phyloP scores from a whole-genome alignment of 2,888 invertebrate species.

The Gerosis bhagava region DNA sequence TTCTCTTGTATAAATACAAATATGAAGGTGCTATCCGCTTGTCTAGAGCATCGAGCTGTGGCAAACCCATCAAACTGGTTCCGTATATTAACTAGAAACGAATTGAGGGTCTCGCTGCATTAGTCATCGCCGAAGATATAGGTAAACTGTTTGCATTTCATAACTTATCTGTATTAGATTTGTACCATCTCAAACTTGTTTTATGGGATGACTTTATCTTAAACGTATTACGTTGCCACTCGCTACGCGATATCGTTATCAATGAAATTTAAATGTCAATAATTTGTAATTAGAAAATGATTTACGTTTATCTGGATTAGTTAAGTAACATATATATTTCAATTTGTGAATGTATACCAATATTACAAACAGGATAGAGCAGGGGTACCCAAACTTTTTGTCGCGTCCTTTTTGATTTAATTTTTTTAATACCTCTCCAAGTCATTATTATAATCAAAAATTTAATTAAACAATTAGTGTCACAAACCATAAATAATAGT shows the following conservation, averaged over 20 bases:
- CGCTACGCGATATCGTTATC: slow-evolving; percentile 11
- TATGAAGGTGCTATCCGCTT: slow-evolving; percentile 37
- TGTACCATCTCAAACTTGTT: slow-evolving; percentile 24
- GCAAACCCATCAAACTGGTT: slow-evolving; percentile 44
- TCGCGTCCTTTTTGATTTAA: too few species aligned
- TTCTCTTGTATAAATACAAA: slow-evolving; percentile 18
- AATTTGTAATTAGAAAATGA: slow-evolving; percentile 9
- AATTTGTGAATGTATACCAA: too few species aligned
- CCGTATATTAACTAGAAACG: slow-evolving; percentile 40
- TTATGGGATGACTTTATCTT: slow-evolving; percentile 20
- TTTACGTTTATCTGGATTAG: too few species aligned
- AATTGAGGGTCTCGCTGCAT: slow-evolving; percentile 39
- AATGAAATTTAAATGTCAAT: slow-evolving; percentile 9
- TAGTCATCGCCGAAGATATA: slow-evolving; percentile 32
- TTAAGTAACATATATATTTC: too few species aligned
- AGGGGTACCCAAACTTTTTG: too few species aligned
- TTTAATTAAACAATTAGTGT: too few species aligned
- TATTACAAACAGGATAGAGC: too few species aligned
- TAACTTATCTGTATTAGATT: slow-evolving; percentile 25
- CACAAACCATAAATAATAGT: too few species aligned
- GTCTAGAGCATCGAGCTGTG: slow-evolving; percentile 35
- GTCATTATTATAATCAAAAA: too few species aligned
- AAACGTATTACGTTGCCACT: slow-evolving; percentile 17
- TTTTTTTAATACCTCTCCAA: too few species aligned
- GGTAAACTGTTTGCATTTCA: slow-evolving; percentile 25